Evolutionary conservation across 2,113 vertebrate species (phyloP), one percentile per base, ranked within the genome.

Genomic region (Climacteris rufus): DNA sequence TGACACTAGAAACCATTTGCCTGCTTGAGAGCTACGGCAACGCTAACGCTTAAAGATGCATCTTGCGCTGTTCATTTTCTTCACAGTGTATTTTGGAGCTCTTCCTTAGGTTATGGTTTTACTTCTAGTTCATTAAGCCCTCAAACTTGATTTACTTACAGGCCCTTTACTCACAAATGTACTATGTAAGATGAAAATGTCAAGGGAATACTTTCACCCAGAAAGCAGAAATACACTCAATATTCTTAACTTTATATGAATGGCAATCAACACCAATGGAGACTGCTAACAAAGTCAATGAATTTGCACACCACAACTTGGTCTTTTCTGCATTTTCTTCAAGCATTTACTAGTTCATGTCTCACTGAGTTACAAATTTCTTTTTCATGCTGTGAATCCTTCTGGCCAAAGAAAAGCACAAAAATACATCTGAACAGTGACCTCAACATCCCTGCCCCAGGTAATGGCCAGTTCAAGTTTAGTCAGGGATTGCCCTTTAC

Each of bases 381-480:
- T 65, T 90, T 66, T 86, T 72, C 61, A 24, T n/a, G 52, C 56
- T 63, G 31, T 77, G 61, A 79, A 81, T 27, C 13, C 40, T 65
- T 30, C 35, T 13, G 24, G 59, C n/a, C 57, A 66, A 91, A 95
- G 56, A 17, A 59, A 89, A 80, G 27, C 59, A 87, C 12, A 50
- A 80, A 94, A 89, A 31, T 18, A 54, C 39, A 91, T 14, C 85
- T 75, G 27, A 90, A 77, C 31, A 61, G 52, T 33, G 39, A 79
- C 87, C 60, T 88, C 83, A 66, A 17, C 33, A 68, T 84, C 50
- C 59, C 20, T 42, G 30, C 22, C 52, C 68, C 49, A 53, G 79
- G 52, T 70, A 95, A 94, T 4, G 28, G 69, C 64, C 91, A 77
- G 66, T 84, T 95, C 69, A 84, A 37, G 77, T 95, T 96, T 94